These are phyloP conservation scores for Ornithoptera priamus DNA, from an alignment of 2,888 invertebrate species.

Conservation along the genomic window DNA sequence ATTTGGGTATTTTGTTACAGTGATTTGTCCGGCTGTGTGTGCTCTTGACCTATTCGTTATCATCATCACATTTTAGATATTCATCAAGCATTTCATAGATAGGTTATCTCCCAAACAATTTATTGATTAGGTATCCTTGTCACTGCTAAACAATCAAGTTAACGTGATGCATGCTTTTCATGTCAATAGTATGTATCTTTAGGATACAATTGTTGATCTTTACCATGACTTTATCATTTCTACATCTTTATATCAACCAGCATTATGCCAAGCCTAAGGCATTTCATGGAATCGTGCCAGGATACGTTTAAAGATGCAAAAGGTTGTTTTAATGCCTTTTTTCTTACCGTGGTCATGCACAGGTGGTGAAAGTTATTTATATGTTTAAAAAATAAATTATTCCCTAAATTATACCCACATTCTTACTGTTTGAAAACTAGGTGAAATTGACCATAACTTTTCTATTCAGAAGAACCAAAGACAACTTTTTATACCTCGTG, in stretches of 20 bases:
- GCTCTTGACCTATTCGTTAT: neutral
- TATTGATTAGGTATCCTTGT: neutral
- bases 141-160: neutral
- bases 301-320: constrained; percentile 15
- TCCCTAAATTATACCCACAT: too few species aligned
- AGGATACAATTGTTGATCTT: constrained; percentile 21
- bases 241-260: constrained; percentile 26
- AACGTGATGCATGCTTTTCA: neutral
- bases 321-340: constrained; percentile 20
- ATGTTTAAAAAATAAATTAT: too few species aligned
- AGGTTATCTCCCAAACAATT: neutral
- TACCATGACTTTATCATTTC: constrained; percentile 16
- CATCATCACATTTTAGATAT: neutral
- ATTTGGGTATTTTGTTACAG: neutral
- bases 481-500: too few species aligned
- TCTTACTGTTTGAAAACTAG: too few species aligned
- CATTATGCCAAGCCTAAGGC: constrained; percentile 27
- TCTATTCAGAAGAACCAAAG: too few species aligned
- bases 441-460: too few species aligned
- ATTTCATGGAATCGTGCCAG: constrained; percentile 27
- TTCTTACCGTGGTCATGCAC: neutral
- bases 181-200: constrained; percentile 10
- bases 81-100: neutral
- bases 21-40: neutral
- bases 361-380: constrained; percentile 13